Base-by-base conservation (phyloP, 1,140 invertebrate genomes). In the Drosophila baimaii region DNA sequence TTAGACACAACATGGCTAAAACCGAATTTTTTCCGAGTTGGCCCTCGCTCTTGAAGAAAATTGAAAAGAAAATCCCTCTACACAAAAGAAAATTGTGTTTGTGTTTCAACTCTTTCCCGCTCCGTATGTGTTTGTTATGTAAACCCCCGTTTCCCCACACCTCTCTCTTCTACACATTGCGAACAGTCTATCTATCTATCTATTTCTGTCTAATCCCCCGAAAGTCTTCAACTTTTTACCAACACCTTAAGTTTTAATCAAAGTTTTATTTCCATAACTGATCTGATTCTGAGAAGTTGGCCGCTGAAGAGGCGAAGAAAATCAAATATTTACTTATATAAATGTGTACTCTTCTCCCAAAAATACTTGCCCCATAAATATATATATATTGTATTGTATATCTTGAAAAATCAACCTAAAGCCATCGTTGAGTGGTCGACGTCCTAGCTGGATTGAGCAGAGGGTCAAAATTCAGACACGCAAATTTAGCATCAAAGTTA, bases 401-500 rank as follows among this genome's bases (percentile, higher is more conserved):
- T 86, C 79, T 80, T 71, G 66, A 85, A 82, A 62, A 66, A 76
- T 76, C 70, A 88, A 85, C 83, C 76, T 84, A 90, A 91, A 91
- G 90, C 90, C 90, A 91, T 91, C 90, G 72, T 90, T 91, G 82
- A 91, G 90, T 91, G 90, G 90, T 91, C 90, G 90, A 91, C 90
- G 90, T 91, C 85, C 88, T 84, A 91, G 90, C 90, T 91, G 90
- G 90, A 91, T 91, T 91, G 90, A 91, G 79, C 90, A 91, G 89
- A 91, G 90, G 90, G 90, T 91, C 90, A 91, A 91, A 91, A 91
- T 91, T 90, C 90, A 91, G 84, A 91, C 90, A 89, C 86, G 90
- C 90, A 91, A 91, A 91, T 91, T 91, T 91, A 91, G 90, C 91
- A 91, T 91, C 90, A 91, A 91, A 91, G 90, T 91, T 91, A 91